phyloP scores from a whole-genome alignment of 64 coral and sea anemone genomes.

The Dendronephthya gigantea region DNA sequence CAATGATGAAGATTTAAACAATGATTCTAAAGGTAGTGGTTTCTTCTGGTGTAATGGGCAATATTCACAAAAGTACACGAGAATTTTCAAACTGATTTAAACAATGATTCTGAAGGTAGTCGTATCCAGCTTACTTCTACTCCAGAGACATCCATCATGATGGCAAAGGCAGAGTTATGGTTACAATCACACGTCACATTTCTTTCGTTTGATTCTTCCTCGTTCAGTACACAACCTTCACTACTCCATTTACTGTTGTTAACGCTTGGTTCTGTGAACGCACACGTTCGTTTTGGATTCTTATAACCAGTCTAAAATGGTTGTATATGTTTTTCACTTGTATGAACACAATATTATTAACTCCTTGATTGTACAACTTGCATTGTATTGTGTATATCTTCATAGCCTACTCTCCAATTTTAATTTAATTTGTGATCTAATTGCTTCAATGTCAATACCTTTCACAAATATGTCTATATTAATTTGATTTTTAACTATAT shows the following conservation, averaged over 20 bases:
- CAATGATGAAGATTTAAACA: no score
- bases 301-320: constrained; percentile 1
- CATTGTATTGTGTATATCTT: no score
- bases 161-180: constrained; percentile 5
- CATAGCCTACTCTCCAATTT: no score
- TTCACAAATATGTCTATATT: background rate
- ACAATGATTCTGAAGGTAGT: no score
- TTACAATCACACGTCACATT: constrained; percentile 9
- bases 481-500: background rate
- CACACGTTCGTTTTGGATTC: background rate
- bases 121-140: background rate
- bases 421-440: no score
- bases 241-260: background rate
- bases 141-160: background rate
- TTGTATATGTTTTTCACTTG: no score
- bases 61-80: background rate
- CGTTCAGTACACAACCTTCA: background rate
- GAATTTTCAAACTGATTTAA: background rate
- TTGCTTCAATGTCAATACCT: no score
- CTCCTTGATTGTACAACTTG: no score
- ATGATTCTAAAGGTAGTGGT: no score
- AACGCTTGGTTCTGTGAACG: background rate
- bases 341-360: no score
- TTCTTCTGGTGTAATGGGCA: background rate
- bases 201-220: background rate